Evolutionary conservation across 2,888 invertebrate genomes (phyloP), one percentile per base, ranked within the genome.

Genomic region (Stictocephala bisonia): DNA sequence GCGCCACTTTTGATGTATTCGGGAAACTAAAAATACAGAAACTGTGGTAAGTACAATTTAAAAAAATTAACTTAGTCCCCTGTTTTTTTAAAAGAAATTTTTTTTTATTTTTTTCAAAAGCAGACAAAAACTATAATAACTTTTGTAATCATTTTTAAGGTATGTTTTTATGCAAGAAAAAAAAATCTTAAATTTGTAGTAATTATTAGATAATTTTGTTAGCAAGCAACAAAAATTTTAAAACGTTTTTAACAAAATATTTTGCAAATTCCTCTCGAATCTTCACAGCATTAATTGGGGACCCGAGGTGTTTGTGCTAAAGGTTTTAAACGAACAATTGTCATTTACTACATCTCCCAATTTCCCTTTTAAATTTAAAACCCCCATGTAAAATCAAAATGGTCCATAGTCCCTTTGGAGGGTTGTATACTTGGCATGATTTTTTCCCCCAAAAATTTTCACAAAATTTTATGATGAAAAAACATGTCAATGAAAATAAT

Each of bases 401-500:
- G 72, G 53, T 80, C 80, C 70, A 79, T 77, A 71, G 78, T 69
- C 58, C 80, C 75, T n/a, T n/a, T 24, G 71, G 70, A 22, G 78
- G 76, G 48, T 75, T 76, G 78, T 81, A 80, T 53, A 78, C 64
- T 22, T 69, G 40, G 71, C 76, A 60, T 24, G 81, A 81, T 60
- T 72, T 67, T 48, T 71, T 26, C 68, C 76, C 80, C n/a, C n/a
- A n/a, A n/a, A n/a, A 75, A 75, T 78, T 64, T 78, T 75, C 40
- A 80, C 66, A 74, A 78, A 80, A 64, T 80, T 79, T 71, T 82
- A 81, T 73, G 82, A 73, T 71, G 79, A n/a, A 67, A 71, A 80
- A 73, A 78, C 82, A 81, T 31, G 81, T 81, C 80, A 80, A 80
- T 35, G 79, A 79, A 41, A 82, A 22, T 73, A 77, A 4, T 44